A percentile compares a stretch with the other conserved stretches of the same genome.
Conservation (phyloP, 2,888 invertebrate species). For the Epistrophe grossulariae region DNA sequence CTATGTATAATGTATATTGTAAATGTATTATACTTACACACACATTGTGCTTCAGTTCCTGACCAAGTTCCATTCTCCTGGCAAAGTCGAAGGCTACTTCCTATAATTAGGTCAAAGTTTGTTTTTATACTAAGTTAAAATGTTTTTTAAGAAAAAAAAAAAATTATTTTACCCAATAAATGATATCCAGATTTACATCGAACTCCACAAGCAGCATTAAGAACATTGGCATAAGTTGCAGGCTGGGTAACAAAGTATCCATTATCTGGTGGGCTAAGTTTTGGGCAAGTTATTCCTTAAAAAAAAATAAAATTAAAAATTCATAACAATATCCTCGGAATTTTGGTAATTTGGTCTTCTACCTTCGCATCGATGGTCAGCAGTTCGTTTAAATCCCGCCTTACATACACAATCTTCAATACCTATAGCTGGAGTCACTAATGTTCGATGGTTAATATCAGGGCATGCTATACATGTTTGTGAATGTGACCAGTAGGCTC, state of each 20-base stretch:
- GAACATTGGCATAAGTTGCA: slow-evolving; percentile 86
- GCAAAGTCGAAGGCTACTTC: slow-evolving; percentile 86
- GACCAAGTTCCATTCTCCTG: slow-evolving; percentile 88
- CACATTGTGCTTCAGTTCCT: slow-evolving; percentile 86
- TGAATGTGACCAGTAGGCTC: slow-evolving; percentile 87
- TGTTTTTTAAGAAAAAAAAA: neutral
- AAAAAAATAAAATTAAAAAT: neutral
- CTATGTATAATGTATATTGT: no score
- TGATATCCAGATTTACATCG: slow-evolving; percentile 88
- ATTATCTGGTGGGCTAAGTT: slow-evolving; percentile 86
- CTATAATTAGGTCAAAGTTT: slow-evolving; percentile 40
- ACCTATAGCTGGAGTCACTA: slow-evolving; percentile 85
- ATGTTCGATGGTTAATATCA: slow-evolving; percentile 87
- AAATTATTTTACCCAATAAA: slow-evolving; percentile 80
- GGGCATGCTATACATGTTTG: slow-evolving; percentile 86
- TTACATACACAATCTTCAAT: slow-evolving; percentile 87
- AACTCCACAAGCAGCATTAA: slow-evolving; percentile 89
- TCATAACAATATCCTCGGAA: neutral
- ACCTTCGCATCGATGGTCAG: slow-evolving; percentile 85
- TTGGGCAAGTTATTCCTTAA: slow-evolving; percentile 86
- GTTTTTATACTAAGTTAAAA: neutral
- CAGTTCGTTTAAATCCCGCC: slow-evolving; percentile 85
- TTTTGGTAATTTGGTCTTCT: neutral
- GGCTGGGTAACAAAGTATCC: slow-evolving; percentile 87
- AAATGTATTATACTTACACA: slow-evolving; percentile 83